These are phyloP conservation scores for Ryuthela nishihirai DNA, from an alignment of 2,888 invertebrate genomes.

Conservation along the genomic window DNA sequence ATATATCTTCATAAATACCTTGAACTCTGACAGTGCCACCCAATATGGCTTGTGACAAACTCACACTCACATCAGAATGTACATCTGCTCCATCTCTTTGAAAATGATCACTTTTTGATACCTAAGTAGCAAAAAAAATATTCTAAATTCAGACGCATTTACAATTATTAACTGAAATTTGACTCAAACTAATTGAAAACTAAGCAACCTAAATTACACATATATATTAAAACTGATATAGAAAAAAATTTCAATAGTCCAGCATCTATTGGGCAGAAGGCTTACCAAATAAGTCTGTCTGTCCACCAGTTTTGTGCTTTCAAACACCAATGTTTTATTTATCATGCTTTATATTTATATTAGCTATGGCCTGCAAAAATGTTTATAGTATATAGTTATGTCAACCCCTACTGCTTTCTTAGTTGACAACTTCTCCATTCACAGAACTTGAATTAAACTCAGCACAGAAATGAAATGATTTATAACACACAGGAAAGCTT, in stretches of 20 bases:
- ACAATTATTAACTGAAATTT: not conserved
- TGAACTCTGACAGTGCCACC: conserved; percentile 90
- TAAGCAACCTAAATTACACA: not conserved
- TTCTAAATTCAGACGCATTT: not conserved
- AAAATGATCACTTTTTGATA: conserved; percentile 75
- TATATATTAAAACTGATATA: not conserved
- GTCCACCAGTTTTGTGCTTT: no score
- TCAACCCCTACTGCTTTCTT: no score
- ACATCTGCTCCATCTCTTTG: conserved; percentile 90
- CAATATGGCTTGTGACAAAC: conserved; percentile 83
- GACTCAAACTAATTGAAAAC: not conserved
- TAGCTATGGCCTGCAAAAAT: no score
- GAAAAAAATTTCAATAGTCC: conserved; percentile 47
- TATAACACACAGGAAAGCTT: no score
- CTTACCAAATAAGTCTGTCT: no score
- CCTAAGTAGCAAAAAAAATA: conserved; percentile 45
- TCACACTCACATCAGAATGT: conserved; percentile 88
- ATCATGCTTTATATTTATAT: no score
- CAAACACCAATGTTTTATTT: no score
- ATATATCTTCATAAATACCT: conserved; percentile 93
- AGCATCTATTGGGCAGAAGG: no score
- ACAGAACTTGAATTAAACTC: no score
- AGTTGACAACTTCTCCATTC: no score
- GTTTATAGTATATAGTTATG: no score
- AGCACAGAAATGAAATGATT: no score